Evolutionary conservation across 2,797 vertebrate genomes (phyloP).

Genomic region (Propithecus perrieri): DNA sequence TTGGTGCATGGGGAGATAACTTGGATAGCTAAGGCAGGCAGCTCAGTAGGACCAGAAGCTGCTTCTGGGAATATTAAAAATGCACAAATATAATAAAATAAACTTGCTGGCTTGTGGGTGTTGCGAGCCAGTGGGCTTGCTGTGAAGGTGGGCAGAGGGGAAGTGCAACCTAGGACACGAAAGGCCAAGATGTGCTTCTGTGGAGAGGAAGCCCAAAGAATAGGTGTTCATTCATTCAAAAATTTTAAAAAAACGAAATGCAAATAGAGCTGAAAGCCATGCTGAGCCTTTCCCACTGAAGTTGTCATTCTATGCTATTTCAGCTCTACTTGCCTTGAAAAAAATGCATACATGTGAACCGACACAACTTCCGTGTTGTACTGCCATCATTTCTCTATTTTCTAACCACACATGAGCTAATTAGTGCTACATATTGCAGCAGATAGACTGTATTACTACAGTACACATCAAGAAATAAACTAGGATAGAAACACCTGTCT

Average conservation of each 20-base stretch:
- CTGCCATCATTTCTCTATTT: neutral
- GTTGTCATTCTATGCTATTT: neutral
- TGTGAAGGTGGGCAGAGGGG: neutral
- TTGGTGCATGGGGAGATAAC: neutral
- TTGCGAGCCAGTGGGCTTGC: neutral
- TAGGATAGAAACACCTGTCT: neutral
- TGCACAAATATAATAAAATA: neutral
- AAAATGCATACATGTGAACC: neutral
- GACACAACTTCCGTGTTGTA: neutral
- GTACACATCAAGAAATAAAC: neutral
- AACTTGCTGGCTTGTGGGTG: neutral
- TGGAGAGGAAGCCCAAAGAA: too few species aligned
- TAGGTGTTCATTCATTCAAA: slow-evolving; percentile 8
- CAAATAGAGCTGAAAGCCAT: neutral
- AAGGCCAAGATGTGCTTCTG: neutral
- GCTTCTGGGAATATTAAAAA: neutral
- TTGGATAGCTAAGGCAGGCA: neutral
- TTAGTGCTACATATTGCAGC: neutral
- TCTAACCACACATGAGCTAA: neutral
- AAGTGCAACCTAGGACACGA: neutral
- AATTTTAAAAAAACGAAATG: neutral
- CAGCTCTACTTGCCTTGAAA: neutral
- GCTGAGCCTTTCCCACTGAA: neutral
- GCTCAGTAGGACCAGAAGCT: neutral
- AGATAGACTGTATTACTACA: neutral